phyloP scores from a whole-genome alignment of 2,797 vertebrate genomes.

The Chlorospingus semifuscus region DNA sequence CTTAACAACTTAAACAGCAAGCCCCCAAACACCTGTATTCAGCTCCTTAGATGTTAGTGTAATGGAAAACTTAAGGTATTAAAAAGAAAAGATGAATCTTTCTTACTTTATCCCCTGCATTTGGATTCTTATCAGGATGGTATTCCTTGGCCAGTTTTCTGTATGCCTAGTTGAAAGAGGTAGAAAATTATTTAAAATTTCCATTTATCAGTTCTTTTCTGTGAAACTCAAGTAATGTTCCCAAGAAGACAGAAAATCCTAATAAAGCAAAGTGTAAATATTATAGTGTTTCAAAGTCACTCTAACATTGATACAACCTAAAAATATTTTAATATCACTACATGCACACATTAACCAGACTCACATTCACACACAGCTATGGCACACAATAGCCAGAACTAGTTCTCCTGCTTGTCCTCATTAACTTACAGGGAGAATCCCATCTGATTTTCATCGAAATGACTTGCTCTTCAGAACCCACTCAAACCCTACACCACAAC shows the following conservation, averaged over 20 bases:
- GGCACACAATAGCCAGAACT: not conserved
- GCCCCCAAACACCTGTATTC: not conserved
- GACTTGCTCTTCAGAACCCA: not conserved
- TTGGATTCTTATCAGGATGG: constrained; percentile 98
- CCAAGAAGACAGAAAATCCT: not conserved
- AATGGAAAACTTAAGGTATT: not conserved
- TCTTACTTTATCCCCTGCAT: constrained; percentile 95
- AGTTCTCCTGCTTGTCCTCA: not conserved
- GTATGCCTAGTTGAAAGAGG: constrained; percentile 83
- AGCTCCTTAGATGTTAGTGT: not conserved
- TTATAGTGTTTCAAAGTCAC: not conserved
- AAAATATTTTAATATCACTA: not conserved
- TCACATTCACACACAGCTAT: not conserved
- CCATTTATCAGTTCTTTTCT: not conserved
- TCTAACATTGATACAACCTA: not conserved
- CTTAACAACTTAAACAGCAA: not conserved
- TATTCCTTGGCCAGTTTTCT: constrained; percentile 97
- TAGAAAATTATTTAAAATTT: not conserved
- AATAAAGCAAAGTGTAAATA: not conserved
- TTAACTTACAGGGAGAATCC: not conserved
- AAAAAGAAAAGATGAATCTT: not conserved
- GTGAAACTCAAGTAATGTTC: not conserved
- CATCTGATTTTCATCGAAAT: not conserved
- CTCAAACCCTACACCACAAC: not conserved
- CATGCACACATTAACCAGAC: not conserved